Conservation (phyloP, 2,888 invertebrate genomes). For the Drosophila subsilvestris region DNA sequence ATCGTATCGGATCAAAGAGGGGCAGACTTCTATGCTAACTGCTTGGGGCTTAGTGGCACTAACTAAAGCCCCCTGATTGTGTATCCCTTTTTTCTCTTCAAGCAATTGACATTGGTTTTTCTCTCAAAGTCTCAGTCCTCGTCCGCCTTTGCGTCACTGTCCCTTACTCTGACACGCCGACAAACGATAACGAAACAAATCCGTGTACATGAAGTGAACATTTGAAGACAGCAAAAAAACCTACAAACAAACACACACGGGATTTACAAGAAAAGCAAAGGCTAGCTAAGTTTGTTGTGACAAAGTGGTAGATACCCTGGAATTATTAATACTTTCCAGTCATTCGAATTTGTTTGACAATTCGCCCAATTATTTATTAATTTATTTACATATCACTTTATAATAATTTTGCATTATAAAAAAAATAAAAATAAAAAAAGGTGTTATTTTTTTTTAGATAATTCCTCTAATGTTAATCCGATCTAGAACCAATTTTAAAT, state of each 20-base stretch:
- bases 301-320: not conserved
- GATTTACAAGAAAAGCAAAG: not conserved
- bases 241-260: not conserved
- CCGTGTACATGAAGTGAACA: conserved; percentile 51
- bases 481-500: too few species aligned
- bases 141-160: conserved; percentile 14
- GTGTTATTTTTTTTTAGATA: too few species aligned
- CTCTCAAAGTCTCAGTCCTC: conserved; percentile 3
- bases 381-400: too few species aligned
- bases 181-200: conserved; percentile 65
- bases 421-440: too few species aligned
- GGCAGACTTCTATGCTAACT: conserved; percentile 21
- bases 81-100: not conserved
- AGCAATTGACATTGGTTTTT: conserved; percentile 27
- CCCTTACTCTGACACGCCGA: conserved; percentile 29
- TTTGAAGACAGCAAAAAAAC: not conserved
- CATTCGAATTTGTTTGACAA: too few species aligned
- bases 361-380: too few species aligned
- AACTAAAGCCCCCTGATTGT: conserved; percentile 24
- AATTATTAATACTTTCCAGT: too few species aligned
- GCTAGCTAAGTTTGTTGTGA: not conserved
- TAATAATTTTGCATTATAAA: too few species aligned
- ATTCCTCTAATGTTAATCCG: too few species aligned
- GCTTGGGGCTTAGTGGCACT: conserved; percentile 28
- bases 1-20: conserved; percentile 36